Evolutionary conservation across 1,140 invertebrate genomes (phyloP).

Genomic region (Drosophila busckii): DNA sequence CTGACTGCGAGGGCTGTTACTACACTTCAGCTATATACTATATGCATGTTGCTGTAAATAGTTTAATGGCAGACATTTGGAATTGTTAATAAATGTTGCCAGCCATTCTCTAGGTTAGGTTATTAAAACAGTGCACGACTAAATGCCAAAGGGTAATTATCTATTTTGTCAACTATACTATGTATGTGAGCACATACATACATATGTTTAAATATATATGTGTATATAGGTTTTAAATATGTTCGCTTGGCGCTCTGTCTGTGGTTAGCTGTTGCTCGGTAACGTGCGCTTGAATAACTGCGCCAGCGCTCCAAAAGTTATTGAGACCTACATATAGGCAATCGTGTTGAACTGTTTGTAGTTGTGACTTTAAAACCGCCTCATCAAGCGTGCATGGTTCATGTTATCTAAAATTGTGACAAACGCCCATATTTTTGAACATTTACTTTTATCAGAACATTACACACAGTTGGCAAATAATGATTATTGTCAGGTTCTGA

Average conservation of each 20-base stretch:
- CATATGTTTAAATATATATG: too few species aligned
- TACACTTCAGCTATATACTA: conserved; percentile 18
- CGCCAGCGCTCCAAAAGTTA: not conserved
- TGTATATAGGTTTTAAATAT: too few species aligned
- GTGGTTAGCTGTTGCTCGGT: conserved; percentile 2
- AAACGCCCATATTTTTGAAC: too few species aligned
- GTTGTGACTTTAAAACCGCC: conserved; percentile 8
- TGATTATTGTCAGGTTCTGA: too few species aligned
- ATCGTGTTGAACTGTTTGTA: not conserved
- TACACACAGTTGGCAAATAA: too few species aligned
- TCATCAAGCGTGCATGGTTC: too few species aligned
- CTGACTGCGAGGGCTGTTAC: not conserved
- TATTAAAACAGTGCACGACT: conserved; percentile 2
- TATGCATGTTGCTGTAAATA: conserved; percentile 23
- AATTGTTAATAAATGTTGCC: too few species aligned
- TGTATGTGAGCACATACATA: too few species aligned
- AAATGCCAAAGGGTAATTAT: conserved; percentile 25
- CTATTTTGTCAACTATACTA: not conserved
- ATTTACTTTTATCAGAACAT: too few species aligned
- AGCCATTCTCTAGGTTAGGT: conserved; percentile 5
- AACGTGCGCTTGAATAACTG: conserved; percentile 20
- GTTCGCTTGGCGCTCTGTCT: not conserved
- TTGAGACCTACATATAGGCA: conserved; percentile 7
- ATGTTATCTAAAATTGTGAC: too few species aligned
- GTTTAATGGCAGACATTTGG: not conserved